These are phyloP conservation scores for Notodonta dromedarius DNA, from an alignment of 2,888 invertebrate species.

Conservation along the genomic window DNA sequence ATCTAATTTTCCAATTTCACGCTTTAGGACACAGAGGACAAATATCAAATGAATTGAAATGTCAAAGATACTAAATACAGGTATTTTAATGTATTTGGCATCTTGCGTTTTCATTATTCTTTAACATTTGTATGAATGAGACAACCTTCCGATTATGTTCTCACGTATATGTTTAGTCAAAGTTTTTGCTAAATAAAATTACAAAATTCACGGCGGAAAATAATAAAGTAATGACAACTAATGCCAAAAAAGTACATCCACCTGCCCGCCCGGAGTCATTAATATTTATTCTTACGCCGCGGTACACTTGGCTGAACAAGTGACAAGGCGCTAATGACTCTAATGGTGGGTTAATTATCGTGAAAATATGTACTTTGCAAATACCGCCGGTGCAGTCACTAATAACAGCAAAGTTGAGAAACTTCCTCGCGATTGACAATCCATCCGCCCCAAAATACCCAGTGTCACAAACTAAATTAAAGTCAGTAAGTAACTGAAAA, in stretches of 20 bases:
- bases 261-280: no score
- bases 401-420: background rate
- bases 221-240: no score
- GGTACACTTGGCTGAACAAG: no score
- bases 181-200: no score
- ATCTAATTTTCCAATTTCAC: conserved; percentile 19
- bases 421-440: background rate
- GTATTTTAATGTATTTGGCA: background rate
- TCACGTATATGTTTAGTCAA: no score
- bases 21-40: conserved; percentile 4
- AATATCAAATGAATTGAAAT: background rate
- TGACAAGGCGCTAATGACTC: background rate
- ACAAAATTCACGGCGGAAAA: no score
- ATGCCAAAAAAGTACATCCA: no score
- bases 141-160: background rate
- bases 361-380: background rate
- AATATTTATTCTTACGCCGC: no score
- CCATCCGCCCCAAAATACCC: background rate
- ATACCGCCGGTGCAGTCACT: background rate
- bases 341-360: background rate
- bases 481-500: no score
- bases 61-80: background rate
- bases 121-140: background rate
- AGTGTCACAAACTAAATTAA: no score
- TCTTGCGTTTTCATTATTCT: background rate